Evolutionary conservation across 2,888 invertebrate species (phyloP), one percentile per base, ranked within the genome.

Genomic region (Clanis bilineata): DNA sequence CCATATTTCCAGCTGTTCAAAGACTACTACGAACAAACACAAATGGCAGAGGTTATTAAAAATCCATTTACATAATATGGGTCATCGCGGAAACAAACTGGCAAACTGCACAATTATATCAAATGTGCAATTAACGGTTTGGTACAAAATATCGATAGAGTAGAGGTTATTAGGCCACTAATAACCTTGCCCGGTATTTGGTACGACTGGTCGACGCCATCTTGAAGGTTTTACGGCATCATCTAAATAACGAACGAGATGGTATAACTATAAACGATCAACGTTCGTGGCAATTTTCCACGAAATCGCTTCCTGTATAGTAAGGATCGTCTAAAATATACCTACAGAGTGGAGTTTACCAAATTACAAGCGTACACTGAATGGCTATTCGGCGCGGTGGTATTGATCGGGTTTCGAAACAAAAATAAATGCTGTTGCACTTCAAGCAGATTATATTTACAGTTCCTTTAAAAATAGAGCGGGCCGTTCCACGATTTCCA

Each of bases 41-140:
- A n/a, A 23, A 44, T 44, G 4, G 5, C 22, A 23, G 1, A 7
- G 25, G 15, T 51, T 18, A 51, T 32, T 32, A 51, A 51, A 51
- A 51, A n/a, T 56, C 39, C 38, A 39, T 56, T 23, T 39, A 39
- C 55, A 55, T 55, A 55, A 22, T 55, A 55, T 55, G 10, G 10
- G 38, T 56, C 21, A 22, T 38, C 36, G 23, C 21, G 22, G 15
- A 38, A 55, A 44, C 10, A 22, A 25, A 12, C 22, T 22, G 44
- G 45, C 36, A 45, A 45, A 57, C 57, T 15, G 32, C 57, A 57
- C 44, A n/a, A 22, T 36, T 45, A 44, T 18, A 51, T 21, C 51
- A 18, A 51, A 18, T 57, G 45, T 22, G 36, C 22, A 36, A 36
- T 45, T n/a, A 45, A 36, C 57, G 57, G 45, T 45, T 15, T 32